Percentiles rank a stretch among this genome's conserved stretches.
phyloP scores from a whole-genome alignment of 2,888 invertebrate genomes.

The Cordilura impudica region DNA sequence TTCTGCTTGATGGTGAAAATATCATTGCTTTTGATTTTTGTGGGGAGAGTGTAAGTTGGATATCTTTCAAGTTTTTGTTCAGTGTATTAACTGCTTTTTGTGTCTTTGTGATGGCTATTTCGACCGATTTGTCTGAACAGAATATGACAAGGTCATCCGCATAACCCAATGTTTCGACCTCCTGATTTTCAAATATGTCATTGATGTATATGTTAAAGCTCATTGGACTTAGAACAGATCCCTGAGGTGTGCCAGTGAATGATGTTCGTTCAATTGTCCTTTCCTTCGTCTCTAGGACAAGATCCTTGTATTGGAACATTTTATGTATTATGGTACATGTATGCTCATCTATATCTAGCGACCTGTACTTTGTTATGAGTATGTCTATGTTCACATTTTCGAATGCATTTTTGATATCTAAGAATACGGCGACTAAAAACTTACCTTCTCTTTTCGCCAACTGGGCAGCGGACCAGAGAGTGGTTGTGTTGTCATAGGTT shows the following conservation, averaged over 20 bases:
- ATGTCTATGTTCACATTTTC: constrained; percentile 20
- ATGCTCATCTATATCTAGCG: background rate
- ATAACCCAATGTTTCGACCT: background rate
- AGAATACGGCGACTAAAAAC: background rate
- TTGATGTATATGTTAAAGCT: constrained; percentile 29
- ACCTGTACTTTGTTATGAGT: no score
- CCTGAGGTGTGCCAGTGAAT: constrained; percentile 16
- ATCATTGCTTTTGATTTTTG: constrained; percentile 8
- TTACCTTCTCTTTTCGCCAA: background rate
- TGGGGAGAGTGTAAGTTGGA: constrained; percentile 1
- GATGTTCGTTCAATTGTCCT: background rate
- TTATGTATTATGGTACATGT: background rate
- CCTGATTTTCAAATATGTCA: background rate
- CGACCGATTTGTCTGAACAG: background rate
- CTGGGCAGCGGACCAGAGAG: background rate
- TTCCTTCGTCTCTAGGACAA: background rate
- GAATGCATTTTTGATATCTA: constrained; percentile 23
- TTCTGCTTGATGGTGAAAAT: background rate
- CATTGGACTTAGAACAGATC: constrained; percentile 8
- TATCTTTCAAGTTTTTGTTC: background rate
- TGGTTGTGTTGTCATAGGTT: constrained; percentile 6
- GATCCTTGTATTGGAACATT: background rate
- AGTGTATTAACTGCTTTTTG: background rate
- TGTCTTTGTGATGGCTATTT: background rate
- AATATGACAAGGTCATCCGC: constrained; percentile 17